These are phyloP conservation scores for Xiphophorus couchianus DNA, from an alignment of 2,113 vertebrate genomes.

Conservation along the genomic window DNA sequence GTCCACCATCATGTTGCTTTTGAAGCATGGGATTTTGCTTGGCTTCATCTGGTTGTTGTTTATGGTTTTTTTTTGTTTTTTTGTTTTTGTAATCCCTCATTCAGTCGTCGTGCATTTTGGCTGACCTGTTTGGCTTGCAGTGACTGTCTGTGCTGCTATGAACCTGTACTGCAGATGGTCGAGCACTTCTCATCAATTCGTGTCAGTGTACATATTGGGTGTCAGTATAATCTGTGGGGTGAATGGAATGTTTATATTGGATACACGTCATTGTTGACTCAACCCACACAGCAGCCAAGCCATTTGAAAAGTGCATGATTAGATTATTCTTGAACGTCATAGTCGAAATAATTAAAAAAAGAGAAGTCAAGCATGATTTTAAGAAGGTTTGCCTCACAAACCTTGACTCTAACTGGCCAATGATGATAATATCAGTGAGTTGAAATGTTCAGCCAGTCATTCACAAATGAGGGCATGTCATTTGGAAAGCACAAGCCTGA, in stretches of 20 bases:
- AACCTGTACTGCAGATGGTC: conserved; percentile 82
- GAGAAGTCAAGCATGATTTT: conserved; percentile 63
- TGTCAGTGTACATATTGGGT: conserved; percentile 76
- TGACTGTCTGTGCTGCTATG: conserved; percentile 79
- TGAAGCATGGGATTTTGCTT: conserved; percentile 91
- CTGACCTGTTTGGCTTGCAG: conserved; percentile 82
- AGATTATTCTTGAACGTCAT: conserved; percentile 57
- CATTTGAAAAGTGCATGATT: conserved; percentile 74
- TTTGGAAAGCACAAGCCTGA: conserved; percentile 75
- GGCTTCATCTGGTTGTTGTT: conserved; percentile 83
- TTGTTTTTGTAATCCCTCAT: conserved; percentile 84
- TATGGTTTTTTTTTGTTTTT: background rate
- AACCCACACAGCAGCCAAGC: conserved; percentile 66
- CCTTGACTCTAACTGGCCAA: conserved; percentile 60
- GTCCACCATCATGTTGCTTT: conserved; percentile 87
- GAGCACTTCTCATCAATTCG: conserved; percentile 70
- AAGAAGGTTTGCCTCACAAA: conserved; percentile 53
- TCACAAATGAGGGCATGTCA: conserved; percentile 74
- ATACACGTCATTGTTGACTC: conserved; percentile 58
- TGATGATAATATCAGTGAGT: conserved; percentile 51
- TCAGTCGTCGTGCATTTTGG: conserved; percentile 83
- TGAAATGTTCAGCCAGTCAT: conserved; percentile 69
- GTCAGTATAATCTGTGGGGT: conserved; percentile 70
- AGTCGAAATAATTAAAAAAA: conserved; percentile 46
- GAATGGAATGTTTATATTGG: conserved; percentile 73